Evolutionary conservation across 2,888 invertebrate genomes (phyloP), one percentile per base, ranked within the genome.

Genomic region (Tachystola acroxantha): DNA sequence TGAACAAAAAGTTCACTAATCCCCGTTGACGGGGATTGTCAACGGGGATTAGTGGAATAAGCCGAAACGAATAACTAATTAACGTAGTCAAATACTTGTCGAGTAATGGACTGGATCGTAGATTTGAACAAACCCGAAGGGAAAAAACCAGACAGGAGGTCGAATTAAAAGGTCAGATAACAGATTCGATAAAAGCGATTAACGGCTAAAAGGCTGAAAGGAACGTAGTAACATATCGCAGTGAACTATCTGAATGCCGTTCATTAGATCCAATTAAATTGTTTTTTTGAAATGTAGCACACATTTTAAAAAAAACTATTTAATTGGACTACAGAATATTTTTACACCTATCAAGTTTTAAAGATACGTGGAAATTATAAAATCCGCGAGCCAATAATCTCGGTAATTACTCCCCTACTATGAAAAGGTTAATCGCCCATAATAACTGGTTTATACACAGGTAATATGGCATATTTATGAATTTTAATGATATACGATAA

Each of bases 361-460:
- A n/a, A n/a, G 7, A 33, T 10, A 19, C 16, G 16, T 27, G 19
- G 12, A 34, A 36, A 27, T 37, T 36, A 49, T 42, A 39, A 41
- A 35, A 41, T 45, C 39, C 42, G 51, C 39, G 45, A 31, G 32
- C 45, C 37, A 40, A 43, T 40, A 38, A 40, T 32, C 24, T 35
- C 33, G 20, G 32, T 53, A 50, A 57, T 49, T 42, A 43, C 20
- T n/a, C n/a, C n/a, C n/a, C n/a, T 12, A 26, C 34, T 42, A 40
- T 46, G 45, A 50, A 57, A 63, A 64, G 59, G 59, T 60, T 58
- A 59, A 57, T 55, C 45, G 49, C 41, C 32, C 44, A 40, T 48
- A 51, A 55, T 48, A 54, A 58, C 50, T 32, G 49, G 53, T 57
- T 50, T 43, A 32, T 25, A 39, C 10, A 26, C 11, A 22, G 27